Evolutionary conservation across 2,113 vertebrate genomes (phyloP), one percentile per base, ranked within the genome.

Genomic region (Casuarius casuarius): DNA sequence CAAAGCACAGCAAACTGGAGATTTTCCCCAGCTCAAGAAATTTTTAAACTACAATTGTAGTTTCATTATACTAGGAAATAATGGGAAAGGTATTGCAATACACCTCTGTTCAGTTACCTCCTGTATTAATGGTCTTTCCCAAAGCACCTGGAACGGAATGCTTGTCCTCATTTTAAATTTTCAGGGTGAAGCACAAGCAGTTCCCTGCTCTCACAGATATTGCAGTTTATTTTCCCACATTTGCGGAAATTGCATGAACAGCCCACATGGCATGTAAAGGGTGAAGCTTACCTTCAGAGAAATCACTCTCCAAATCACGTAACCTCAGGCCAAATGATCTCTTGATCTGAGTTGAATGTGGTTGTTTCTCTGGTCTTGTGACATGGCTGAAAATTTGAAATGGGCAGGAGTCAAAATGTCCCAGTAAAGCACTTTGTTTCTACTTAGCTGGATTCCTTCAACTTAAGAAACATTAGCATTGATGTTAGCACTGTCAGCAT

Each of bases 381-480:
- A 67, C 28, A 23, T 0, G 2, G 21, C 7, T 61, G 74, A 71
- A 83, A 94, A 73, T 61, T 65, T 42, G 7, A 61, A 90, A 56
- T 2, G 4, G 15, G 7, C 63, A 66, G 18, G 83, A 65, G 28
- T 38, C 68, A 71, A 71, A 71, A 78, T 7, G 15, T 70, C 40
- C 19, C 40, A 76, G 38, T 18, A 72, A 79, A 90, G 20, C 38
- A 68, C 1, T 46, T 6, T 58, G 35, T 28, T 90, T 86, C 35
- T 11, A 73, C 31, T 35, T 52, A 48, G 52, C 23, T 51, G 25
- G 33, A 40, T 71, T 84, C 54, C 51, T 89, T 61, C 31, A 54
- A 3, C 7, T 87, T 91, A n/a, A 0, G 0, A 88, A 92, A 68
- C 2, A 10, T 22, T 63, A 82, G 61, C 21, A 42, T 13, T 38